Evolutionary conservation across 1,140 invertebrate genomes (phyloP).

Genomic region (Mycetomoellerius zeteki): DNA sequence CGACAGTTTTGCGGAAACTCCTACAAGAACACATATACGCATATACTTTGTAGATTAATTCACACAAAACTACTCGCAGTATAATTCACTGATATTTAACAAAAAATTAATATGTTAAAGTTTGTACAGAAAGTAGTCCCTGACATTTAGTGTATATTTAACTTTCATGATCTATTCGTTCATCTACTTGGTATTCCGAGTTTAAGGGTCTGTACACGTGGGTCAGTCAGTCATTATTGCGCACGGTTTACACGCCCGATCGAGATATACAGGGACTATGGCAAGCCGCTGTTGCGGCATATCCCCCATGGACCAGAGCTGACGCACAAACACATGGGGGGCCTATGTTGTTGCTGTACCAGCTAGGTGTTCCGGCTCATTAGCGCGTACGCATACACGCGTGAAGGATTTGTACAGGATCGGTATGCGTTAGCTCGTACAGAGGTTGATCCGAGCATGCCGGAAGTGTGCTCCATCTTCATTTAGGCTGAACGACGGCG

Average conservation of each 20-base stretch:
- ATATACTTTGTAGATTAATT: constrained; percentile 21
- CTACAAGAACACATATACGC: not conserved
- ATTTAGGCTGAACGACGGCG: constrained; percentile 22
- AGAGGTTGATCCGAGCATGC: constrained; percentile 24
- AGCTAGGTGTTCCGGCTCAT: constrained; percentile 81
- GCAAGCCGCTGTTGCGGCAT: not conserved
- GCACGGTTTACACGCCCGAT: constrained; percentile 54
- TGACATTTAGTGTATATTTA: not conserved
- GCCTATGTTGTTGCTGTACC: constrained; percentile 63
- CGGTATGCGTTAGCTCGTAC: constrained; percentile 20
- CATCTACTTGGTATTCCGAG: not conserved
- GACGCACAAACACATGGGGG: constrained; percentile 74
- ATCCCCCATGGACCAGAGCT: constrained; percentile 69
- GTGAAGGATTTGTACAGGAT: constrained; percentile 80
- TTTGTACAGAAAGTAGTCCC: not conserved
- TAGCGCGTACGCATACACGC: constrained; percentile 79
- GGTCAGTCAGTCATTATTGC: constrained; percentile 46
- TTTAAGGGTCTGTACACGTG: constrained; percentile 27
- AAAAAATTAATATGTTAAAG: constrained; percentile 9
- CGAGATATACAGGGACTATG: constrained; percentile 43
- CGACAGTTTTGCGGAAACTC: not conserved
- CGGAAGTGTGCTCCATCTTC: constrained; percentile 39
- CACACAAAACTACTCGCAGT: not conserved
- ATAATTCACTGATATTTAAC: not conserved
- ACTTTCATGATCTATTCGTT: not conserved